Percentiles rank a stretch among this genome's conserved stretches.
Conservation (phyloP, 2,113 vertebrate genomes). For the Dendropsophus ebraccatus region DNA sequence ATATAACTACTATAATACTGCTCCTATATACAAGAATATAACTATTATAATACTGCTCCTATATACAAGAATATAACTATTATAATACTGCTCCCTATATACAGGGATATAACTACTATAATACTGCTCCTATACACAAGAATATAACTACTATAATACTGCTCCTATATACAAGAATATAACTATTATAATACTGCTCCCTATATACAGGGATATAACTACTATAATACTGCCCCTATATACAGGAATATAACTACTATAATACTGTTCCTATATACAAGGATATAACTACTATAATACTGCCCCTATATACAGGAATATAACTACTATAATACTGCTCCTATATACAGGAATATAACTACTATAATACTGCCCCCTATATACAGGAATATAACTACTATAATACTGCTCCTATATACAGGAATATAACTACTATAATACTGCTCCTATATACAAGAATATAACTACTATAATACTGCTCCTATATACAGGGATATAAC, state of each 20-base stretch:
- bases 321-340: neutral
- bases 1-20: conserved; percentile 4
- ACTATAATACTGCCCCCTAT: neutral
- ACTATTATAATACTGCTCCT: too few relatives aligned
- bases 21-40: neutral
- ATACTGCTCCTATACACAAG: too few relatives aligned
- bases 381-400: neutral
- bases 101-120: too few relatives aligned
- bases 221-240: neutral
- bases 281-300: neutral
- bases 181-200: too few relatives aligned
- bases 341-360: neutral
- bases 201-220: neutral
- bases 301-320: neutral
- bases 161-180: too few relatives aligned
- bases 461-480: neutral
- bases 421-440: neutral
- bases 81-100: too few relatives aligned
- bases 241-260: neutral
- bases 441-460: neutral
- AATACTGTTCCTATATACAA: too few relatives aligned
- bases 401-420: too few relatives aligned
- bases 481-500: neutral
- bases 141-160: too few relatives aligned
- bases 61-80: neutral